Evolutionary conservation across 1,140 invertebrate species (phyloP).

Genomic region (Linepithema humile): DNA sequence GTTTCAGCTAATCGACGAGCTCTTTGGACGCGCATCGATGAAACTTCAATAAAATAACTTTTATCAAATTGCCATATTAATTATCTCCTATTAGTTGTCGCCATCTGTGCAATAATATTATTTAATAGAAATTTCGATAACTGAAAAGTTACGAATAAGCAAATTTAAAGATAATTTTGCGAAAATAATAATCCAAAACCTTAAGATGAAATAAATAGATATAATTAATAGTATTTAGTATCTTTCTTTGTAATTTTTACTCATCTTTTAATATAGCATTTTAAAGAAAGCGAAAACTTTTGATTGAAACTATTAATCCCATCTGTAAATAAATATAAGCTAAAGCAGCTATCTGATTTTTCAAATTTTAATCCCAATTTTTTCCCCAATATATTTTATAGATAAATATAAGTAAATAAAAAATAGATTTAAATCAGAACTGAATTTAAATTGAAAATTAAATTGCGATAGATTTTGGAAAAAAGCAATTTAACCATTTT

Average conservation of each 20-base stretch:
- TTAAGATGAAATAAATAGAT: neutral
- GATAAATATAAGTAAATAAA: neutral
- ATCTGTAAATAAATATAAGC: conserved; percentile 37
- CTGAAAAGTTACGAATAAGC: neutral
- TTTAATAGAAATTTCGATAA: conserved; percentile 1
- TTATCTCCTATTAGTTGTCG: neutral
- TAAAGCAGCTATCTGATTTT: neutral
- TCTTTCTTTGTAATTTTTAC: neutral
- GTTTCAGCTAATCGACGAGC: conserved; percentile 69
- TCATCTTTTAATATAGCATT: neutral
- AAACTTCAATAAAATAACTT: conserved; percentile 54
- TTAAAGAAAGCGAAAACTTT: neutral
- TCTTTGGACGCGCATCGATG: conserved; percentile 6
- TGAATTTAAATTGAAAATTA: neutral
- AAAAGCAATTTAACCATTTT: neutral
- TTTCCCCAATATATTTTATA: neutral
- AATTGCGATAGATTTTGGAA: neutral
- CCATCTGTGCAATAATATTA: neutral
- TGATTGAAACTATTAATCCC: neutral
- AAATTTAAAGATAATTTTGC: neutral
- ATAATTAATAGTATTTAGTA: neutral
- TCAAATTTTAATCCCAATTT: neutral
- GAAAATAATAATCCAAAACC: neutral
- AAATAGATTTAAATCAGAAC: neutral
- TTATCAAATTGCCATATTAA: neutral